These are phyloP conservation scores for Hormaphis cornu DNA, from an alignment of 1,140 invertebrate genomes.

Conservation along the genomic window DNA sequence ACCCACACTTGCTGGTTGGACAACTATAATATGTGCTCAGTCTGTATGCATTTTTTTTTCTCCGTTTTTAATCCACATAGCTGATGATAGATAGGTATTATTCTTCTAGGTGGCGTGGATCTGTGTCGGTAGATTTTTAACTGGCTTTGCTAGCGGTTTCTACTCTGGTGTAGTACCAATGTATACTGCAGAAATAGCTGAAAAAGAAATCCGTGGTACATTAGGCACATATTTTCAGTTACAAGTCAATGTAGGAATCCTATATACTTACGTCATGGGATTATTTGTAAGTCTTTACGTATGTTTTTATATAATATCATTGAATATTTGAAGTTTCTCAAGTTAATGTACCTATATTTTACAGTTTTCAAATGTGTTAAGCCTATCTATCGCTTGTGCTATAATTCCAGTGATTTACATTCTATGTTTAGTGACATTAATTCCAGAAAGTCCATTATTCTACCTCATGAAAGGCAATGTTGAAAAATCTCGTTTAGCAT, in stretches of 20 bases:
- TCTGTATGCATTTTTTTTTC: conserved; percentile 40
- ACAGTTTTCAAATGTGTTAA: conserved; percentile 51
- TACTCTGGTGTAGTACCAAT: conserved; percentile 67
- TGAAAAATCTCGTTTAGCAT: conserved; percentile 50
- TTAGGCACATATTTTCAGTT: conserved; percentile 45
- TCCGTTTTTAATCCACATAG: background rate
- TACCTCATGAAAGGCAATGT: conserved; percentile 48
- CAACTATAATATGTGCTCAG: conserved; percentile 56
- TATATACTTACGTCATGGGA: conserved; percentile 52
- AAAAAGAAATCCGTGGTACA: conserved; percentile 64
- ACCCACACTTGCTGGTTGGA: conserved; percentile 67
- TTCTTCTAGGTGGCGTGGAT: conserved; percentile 50
- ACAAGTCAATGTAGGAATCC: conserved; percentile 55
- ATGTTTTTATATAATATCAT: too few species aligned
- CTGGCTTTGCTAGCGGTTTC: conserved; percentile 63
- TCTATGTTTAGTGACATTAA: conserved; percentile 54
- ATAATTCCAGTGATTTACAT: conserved; percentile 56
- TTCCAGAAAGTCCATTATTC: conserved; percentile 76
- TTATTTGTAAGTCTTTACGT: conserved; percentile 37
- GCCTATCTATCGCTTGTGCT: conserved; percentile 57
- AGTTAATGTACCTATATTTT: too few species aligned
- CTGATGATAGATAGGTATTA: background rate
- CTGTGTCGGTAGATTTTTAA: conserved; percentile 61
- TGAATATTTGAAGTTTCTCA: too few species aligned
- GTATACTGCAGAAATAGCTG: conserved; percentile 73